These are phyloP conservation scores for Neodiprion pinetum DNA, from an alignment of 1,140 invertebrate species.

Conservation along the genomic window DNA sequence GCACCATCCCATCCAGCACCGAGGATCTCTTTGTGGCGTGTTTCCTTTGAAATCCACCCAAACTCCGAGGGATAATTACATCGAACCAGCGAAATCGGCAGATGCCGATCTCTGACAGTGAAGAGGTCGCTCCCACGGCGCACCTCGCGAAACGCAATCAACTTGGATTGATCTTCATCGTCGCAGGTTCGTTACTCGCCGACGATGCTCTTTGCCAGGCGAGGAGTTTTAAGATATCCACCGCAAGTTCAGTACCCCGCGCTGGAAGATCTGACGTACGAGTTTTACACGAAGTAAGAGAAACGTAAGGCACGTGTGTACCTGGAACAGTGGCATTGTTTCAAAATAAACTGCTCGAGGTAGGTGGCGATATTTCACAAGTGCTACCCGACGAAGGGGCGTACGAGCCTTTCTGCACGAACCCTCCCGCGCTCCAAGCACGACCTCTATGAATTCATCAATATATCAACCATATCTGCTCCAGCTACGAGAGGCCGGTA, in stretches of 20 bases:
- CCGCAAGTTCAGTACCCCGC: neutral
- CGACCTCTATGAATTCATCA: constrained; percentile 41
- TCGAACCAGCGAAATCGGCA: neutral
- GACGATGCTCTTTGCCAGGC: neutral
- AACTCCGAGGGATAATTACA: constrained; percentile 5
- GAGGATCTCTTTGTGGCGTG: neutral
- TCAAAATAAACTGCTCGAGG: constrained; percentile 39
- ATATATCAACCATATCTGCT: constrained; percentile 34
- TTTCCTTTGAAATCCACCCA: neutral
- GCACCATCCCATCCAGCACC: neutral
- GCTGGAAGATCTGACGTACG: neutral
- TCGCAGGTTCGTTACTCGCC: neutral
- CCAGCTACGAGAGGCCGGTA: constrained; percentile 5
- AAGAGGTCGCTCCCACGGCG: constrained; percentile 2
- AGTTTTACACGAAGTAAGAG: neutral
- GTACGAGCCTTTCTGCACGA: constrained; percentile 16
- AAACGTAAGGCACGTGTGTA: constrained; percentile 1
- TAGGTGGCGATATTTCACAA: constrained; percentile 37
- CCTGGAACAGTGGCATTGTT: constrained; percentile 35
- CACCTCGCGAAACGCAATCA: neutral
- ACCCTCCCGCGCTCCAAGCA: constrained; percentile 23
- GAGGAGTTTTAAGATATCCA: neutral
- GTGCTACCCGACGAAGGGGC: constrained; percentile 23
- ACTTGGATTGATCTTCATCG: neutral
- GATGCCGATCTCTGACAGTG: neutral